Conservation (phyloP, 2,797 vertebrate species). For the Phataginus tetradactyla region DNA sequence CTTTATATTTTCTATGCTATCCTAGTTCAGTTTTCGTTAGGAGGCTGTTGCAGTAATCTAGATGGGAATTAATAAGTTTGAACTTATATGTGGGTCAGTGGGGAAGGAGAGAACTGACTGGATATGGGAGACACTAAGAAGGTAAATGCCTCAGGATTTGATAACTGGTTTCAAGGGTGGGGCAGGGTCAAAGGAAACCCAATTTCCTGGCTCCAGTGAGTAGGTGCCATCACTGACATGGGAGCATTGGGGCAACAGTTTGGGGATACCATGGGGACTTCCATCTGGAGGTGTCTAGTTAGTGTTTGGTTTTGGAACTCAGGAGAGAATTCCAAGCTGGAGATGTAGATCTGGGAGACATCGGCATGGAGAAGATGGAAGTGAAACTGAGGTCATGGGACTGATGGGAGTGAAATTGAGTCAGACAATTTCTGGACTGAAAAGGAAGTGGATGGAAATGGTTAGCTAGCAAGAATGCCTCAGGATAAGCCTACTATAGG, state of each 20-base stretch:
- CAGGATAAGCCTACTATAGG: constrained; percentile 14
- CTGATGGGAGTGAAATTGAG: neutral
- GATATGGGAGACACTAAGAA: neutral
- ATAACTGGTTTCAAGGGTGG: neutral
- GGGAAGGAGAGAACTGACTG: neutral
- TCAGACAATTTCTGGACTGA: constrained; percentile 11
- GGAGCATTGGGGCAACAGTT: neutral
- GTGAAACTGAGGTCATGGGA: constrained; percentile 12
- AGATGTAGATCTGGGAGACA: neutral
- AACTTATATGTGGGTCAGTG: neutral
- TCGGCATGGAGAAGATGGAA: neutral
- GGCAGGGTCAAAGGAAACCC: neutral
- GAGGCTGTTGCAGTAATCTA: constrained; percentile 1
- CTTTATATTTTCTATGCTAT: neutral
- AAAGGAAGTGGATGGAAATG: constrained; percentile 36
- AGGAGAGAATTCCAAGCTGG: constrained; percentile 19
- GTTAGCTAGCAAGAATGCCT: constrained; percentile 37
- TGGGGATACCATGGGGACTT: neutral
- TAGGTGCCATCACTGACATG: neutral
- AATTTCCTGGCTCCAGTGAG: neutral
- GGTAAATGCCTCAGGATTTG: neutral
- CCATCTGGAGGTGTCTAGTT: neutral
- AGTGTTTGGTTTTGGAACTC: constrained; percentile 18
- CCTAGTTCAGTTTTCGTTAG: constrained; percentile 28
- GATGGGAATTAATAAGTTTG: constrained; percentile 7